phyloP scores from a whole-genome alignment of 2,888 invertebrate genomes.

The Chironomus riparius region DNA sequence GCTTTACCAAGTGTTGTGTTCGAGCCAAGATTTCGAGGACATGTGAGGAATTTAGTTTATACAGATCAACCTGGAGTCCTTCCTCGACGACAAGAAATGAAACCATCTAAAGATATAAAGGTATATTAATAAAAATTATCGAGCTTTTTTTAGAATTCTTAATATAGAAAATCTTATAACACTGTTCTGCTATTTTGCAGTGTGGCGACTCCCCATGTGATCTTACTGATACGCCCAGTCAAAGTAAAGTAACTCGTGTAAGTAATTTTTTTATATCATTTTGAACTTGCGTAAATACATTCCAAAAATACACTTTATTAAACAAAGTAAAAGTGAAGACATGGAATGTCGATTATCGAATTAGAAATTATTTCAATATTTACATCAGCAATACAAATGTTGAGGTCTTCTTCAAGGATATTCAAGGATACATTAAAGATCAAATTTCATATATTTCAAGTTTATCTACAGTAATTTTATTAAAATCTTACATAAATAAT shows the following conservation, averaged over 20 bases:
- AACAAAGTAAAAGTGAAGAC: too few relatives aligned
- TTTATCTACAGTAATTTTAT: too few relatives aligned
- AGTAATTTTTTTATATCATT: conserved; percentile 31
- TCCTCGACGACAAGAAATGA: conserved; percentile 74
- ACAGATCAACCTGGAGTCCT: conserved; percentile 71
- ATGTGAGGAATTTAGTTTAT: conserved; percentile 84
- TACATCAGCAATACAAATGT: too few relatives aligned
- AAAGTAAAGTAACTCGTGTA: conserved; percentile 39
- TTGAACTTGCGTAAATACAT: too few relatives aligned
- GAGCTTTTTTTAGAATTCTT: neutral
- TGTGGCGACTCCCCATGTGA: conserved; percentile 43
- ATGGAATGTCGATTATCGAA: too few relatives aligned
- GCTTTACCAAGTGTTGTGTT: conserved; percentile 87
- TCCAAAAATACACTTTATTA: too few relatives aligned
- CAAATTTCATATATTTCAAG: too few relatives aligned
- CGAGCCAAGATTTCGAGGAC: conserved; percentile 84
- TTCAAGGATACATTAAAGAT: too few relatives aligned
- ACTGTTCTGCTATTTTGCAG: conserved; percentile 30
- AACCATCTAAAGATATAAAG: conserved; percentile 70
- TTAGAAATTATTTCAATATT: too few relatives aligned
- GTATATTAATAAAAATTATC: conserved; percentile 41
- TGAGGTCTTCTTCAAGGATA: too few relatives aligned
- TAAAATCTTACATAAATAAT: too few relatives aligned
- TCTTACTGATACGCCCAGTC: conserved; percentile 40
- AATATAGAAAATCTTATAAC: neutral